Base-by-base conservation (phyloP, 2,797 vertebrate species). In the Zonotrichia albicollis region DNA sequence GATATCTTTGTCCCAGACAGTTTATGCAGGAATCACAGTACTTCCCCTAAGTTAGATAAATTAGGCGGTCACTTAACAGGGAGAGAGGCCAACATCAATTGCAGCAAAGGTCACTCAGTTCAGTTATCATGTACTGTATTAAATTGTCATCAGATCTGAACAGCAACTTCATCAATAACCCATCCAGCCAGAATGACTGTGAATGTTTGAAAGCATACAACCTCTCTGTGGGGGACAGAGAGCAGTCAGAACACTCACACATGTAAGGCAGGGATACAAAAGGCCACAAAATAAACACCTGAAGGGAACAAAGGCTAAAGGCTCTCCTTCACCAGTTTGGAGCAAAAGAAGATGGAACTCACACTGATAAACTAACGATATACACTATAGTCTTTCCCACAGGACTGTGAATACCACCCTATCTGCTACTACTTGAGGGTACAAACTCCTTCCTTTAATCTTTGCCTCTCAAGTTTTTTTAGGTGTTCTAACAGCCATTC, bases 11-110 rank as follows among this genome's bases (percentile, higher is more conserved):
- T 75, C 60, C 90, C 86, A 82, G 97, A 97, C 96, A 97, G 90
- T 95, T 97, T 96, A 97, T 97, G 97, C 96, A 97, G 92, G 97
- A 97, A 96, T 98, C 96, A 96, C 95, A 91, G 66, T 93, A 97
- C 95, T 97, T 97, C 87, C 95, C 89, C 25, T 97, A 98, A 98
- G 96, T 97, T 97, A 97, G 98, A 98, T 98, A 97, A 97, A 98
- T 98, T 97, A 96, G 94, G 89, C 2, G 93, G 96, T 98, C 97
- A 97, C 94, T 97, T 97, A 97, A 97, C 82, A 96, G 92, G 86
- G 95, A 97, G 86, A 97, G 97, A 97, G 97, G 97, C 90, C 97
- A 97, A 90, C 84, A 79, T 93, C 95, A 97, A 96, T 94, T 96
- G 96, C 94, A 92, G 65, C 82, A 97, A 97, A 98, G 97, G 98